These are phyloP conservation scores for Limonius californicus DNA, from an alignment of 1,140 invertebrate genomes.

Conservation along the genomic window DNA sequence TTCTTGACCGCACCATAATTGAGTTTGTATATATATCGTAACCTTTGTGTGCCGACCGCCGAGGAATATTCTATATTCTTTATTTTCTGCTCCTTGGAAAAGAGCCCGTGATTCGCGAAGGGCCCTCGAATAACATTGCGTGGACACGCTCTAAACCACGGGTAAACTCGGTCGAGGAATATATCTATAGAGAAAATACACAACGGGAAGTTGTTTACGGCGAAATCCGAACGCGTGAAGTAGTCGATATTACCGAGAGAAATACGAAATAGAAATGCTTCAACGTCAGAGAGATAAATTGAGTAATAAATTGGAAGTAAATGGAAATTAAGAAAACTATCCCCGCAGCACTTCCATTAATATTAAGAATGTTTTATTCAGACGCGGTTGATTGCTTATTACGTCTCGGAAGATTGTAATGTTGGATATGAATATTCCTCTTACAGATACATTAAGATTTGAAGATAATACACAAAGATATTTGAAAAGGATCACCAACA, in stretches of 20 bases:
- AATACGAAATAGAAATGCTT: slow-evolving; percentile 3
- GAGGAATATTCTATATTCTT: neutral
- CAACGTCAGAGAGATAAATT: slow-evolving; percentile 3
- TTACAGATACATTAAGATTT: too few species aligned
- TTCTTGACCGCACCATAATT: slow-evolving; percentile 8
- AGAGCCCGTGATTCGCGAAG: neutral
- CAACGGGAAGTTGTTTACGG: neutral
- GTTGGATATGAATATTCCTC: too few species aligned
- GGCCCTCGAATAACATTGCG: slow-evolving; percentile 1
- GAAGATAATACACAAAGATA: too few species aligned
- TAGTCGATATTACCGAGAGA: neutral
- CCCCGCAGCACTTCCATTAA: neutral
- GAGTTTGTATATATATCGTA: slow-evolving; percentile 7
- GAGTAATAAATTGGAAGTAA: slow-evolving; percentile 2
- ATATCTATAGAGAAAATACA: neutral
- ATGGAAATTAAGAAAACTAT: slow-evolving; percentile 5
- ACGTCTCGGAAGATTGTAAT: too few species aligned
- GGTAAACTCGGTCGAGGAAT: neutral
- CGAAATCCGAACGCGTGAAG: neutral
- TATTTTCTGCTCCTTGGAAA: neutral
- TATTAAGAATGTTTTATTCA: neutral
- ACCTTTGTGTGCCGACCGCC: neutral
- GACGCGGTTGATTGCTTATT: too few species aligned
- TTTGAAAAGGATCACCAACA: too few species aligned
- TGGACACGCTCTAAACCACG: neutral